Conservation (phyloP, 2,888 invertebrate genomes). For the Cheilosia urbana region DNA sequence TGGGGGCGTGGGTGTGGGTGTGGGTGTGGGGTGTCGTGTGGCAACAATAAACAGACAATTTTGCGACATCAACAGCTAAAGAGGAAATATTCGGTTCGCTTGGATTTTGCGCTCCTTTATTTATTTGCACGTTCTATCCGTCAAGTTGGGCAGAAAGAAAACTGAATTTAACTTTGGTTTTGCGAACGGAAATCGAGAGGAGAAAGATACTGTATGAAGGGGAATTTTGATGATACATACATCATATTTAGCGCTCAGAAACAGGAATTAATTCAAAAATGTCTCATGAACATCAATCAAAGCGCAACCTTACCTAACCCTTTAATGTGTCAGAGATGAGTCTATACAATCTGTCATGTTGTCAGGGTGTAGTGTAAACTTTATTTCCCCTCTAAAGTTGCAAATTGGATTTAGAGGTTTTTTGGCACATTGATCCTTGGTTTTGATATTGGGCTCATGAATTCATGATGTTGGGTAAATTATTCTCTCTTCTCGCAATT, state of each 20-base stretch:
- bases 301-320: constrained; percentile 13
- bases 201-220: not conserved
- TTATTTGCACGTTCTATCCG: constrained; percentile 17
- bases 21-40: constrained; percentile 39
- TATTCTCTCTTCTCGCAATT: not conserved
- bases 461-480: not conserved
- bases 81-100: constrained; percentile 28
- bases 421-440: not conserved
- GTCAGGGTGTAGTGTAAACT: constrained; percentile 18
- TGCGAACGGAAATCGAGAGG: constrained; percentile 17
- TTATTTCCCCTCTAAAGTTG: constrained; percentile 28
- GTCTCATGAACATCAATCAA: constrained; percentile 58
- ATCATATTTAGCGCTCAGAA: constrained; percentile 40
- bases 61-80: constrained; percentile 53
- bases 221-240: constrained; percentile 38
- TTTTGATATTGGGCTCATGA: not conserved
- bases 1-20: no score
- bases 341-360: constrained; percentile 60
- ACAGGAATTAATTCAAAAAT: constrained; percentile 59
- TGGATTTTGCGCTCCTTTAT: constrained; percentile 35
- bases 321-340: constrained; percentile 37
- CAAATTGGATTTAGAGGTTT: constrained; percentile 47
- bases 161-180: constrained; percentile 10
- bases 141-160: not conserved
- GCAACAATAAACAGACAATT: constrained; percentile 56